Percentiles rank a stretch among this genome's conserved stretches.
These are phyloP conservation scores for Achlya flavicornis DNA, from an alignment of 2,888 invertebrate genomes.

Conservation along the genomic window DNA sequence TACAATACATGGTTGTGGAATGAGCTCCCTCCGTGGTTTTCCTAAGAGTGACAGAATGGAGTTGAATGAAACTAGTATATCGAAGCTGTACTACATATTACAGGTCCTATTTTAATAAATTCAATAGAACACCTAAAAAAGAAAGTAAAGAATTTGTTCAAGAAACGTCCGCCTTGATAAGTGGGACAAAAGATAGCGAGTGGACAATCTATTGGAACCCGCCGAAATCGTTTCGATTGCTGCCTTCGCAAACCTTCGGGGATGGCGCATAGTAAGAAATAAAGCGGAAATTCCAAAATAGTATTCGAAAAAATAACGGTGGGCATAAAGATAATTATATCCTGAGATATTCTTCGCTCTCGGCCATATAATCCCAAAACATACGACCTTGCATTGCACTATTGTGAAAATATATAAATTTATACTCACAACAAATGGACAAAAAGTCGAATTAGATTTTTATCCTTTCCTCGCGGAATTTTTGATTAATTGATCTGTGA, in stretches of 20 bases:
- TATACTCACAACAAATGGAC: too few species aligned
- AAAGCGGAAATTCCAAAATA: background rate
- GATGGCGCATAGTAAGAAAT: background rate
- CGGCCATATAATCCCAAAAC: too few species aligned
- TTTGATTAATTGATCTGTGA: too few species aligned
- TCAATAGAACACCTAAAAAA: constrained; percentile 42
- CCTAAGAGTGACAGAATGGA: too few species aligned
- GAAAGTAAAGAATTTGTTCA: constrained; percentile 49
- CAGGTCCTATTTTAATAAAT: constrained; percentile 49
- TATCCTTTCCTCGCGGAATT: too few species aligned
- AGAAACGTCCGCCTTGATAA: constrained; percentile 46
- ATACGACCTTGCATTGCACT: too few species aligned
- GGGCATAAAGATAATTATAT: too few species aligned
- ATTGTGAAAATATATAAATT: too few species aligned
- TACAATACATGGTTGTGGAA: too few species aligned
- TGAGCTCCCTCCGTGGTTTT: too few species aligned
- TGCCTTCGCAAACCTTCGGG: constrained; percentile 43
- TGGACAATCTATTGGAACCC: constrained; percentile 50
- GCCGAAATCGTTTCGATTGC: constrained; percentile 47
- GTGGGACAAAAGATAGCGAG: constrained; percentile 48
- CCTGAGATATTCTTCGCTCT: too few species aligned
- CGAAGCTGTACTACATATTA: constrained; percentile 21
- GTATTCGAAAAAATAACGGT: background rate
- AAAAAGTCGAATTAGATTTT: too few species aligned
- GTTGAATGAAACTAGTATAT: background rate